phyloP scores from a whole-genome alignment of 2,888 invertebrate species.

The Xiphydria camelus region DNA sequence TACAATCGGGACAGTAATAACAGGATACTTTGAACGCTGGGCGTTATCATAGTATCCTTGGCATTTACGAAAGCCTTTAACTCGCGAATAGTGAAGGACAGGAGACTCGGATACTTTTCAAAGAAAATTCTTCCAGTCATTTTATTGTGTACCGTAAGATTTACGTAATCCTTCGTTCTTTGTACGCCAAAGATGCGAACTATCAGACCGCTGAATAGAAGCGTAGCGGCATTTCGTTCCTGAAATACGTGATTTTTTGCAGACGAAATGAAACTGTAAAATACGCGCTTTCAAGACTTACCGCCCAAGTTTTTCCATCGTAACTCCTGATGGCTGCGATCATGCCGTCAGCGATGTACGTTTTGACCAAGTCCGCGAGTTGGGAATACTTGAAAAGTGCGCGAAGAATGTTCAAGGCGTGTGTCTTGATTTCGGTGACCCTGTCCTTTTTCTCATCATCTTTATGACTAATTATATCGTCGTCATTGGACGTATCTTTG shows the following conservation, averaged over 20 bases:
- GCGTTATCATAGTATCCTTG: slow-evolving; percentile 60
- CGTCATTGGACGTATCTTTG: slow-evolving; percentile 20
- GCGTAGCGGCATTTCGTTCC: slow-evolving; percentile 85
- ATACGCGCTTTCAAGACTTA: slow-evolving; percentile 58
- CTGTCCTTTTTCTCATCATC: no score
- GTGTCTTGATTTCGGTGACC: slow-evolving; percentile 64
- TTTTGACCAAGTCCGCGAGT: slow-evolving; percentile 72
- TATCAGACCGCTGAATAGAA: slow-evolving; percentile 81
- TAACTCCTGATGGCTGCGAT: slow-evolving; percentile 75
- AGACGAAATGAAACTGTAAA: neutral
- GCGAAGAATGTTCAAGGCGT: slow-evolving; percentile 85
- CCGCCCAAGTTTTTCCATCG: slow-evolving; percentile 75
- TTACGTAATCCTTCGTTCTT: slow-evolving; percentile 64
- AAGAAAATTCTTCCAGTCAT: slow-evolving; percentile 83
- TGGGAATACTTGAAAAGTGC: slow-evolving; percentile 77
- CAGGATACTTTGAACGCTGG: slow-evolving; percentile 76
- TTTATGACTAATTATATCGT: no score
- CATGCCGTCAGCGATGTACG: slow-evolving; percentile 72
- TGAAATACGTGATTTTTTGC: slow-evolving; percentile 42
- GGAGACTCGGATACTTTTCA: slow-evolving; percentile 68
- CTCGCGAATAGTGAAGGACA: slow-evolving; percentile 63
- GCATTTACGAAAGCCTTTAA: slow-evolving; percentile 46
- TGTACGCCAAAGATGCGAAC: slow-evolving; percentile 86
- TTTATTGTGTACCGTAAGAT: slow-evolving; percentile 66
- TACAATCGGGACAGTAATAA: slow-evolving; percentile 78